Evolutionary conservation across 2,113 vertebrate genomes (phyloP).

Genomic region (Silurus meridionalis): DNA sequence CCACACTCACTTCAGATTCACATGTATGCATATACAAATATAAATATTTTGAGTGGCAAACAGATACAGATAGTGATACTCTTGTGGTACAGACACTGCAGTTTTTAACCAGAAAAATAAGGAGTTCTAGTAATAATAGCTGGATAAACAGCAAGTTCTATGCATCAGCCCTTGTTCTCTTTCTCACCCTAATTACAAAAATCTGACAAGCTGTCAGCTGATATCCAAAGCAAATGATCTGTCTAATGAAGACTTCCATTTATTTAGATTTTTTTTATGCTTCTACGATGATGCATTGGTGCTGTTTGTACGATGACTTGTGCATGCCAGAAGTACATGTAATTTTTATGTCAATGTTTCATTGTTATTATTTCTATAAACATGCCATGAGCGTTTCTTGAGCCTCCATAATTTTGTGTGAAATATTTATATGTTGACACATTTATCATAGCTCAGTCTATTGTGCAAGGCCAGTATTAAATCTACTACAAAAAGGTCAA

Average conservation of each 20-base stretch:
- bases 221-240: background rate
- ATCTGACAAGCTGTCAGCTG: background rate
- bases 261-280: background rate
- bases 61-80: background rate
- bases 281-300: background rate
- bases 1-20: background rate
- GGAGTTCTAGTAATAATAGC: background rate
- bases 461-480: conserved; percentile 20
- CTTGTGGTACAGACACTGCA: background rate
- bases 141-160: background rate
- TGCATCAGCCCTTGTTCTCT: background rate
- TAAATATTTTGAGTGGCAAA: background rate
- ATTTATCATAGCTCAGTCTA: background rate
- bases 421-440: background rate
- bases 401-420: conserved; percentile 12
- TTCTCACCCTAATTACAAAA: background rate
- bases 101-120: background rate
- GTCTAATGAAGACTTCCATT: background rate
- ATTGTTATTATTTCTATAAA: background rate
- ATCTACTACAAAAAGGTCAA: conserved; percentile 37
- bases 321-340: background rate
- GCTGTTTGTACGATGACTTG: background rate
- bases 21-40: background rate
- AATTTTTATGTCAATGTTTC: background rate
- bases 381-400: background rate